Conservation (phyloP, 2,113 vertebrate genomes). For the Mus musculus region DNA sequence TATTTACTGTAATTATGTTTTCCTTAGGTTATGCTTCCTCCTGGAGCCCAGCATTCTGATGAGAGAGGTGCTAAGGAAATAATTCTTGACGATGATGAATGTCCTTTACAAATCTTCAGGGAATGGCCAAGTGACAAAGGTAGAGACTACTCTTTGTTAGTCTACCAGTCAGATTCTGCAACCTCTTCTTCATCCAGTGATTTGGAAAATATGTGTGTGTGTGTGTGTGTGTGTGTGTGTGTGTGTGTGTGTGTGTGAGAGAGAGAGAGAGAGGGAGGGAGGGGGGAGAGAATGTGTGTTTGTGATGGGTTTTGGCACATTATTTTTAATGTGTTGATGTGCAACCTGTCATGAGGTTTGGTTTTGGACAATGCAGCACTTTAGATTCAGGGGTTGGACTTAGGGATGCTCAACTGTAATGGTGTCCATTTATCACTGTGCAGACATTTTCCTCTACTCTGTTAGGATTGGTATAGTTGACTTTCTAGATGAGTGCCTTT, state of each 20-base stretch:
- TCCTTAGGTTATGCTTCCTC: slow-evolving; percentile 88
- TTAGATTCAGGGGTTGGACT: not conserved
- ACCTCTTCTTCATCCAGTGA: not conserved
- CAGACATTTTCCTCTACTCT: not conserved
- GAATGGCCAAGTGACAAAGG: slow-evolving; percentile 98
- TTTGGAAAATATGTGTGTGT: rapidly evolving
- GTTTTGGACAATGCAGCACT: not conserved
- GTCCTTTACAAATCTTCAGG: slow-evolving; percentile 97
- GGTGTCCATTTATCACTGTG: not conserved
- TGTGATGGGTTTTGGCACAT: not conserved
- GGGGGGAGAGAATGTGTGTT: not conserved
- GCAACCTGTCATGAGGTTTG: not conserved
- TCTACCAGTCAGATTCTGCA: rapidly evolving
- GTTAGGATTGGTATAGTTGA: not conserved
- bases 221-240: no score
- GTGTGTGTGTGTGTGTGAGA: no score
- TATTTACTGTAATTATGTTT: not conserved
- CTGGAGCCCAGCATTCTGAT: slow-evolving; percentile 93
- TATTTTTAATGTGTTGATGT: not conserved
- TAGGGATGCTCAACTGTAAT: not conserved
- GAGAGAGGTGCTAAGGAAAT: slow-evolving; percentile 94
- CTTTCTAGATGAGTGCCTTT: not conserved
- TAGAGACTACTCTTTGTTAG: slow-evolving; percentile 63
- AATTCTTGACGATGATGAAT: slow-evolving; percentile 95
- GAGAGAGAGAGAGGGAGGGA: no score